A percentile compares a stretch with the other conserved stretches of the same genome.
Conservation (phyloP, 2,113 vertebrate genomes). For the Tichodroma muraria region DNA sequence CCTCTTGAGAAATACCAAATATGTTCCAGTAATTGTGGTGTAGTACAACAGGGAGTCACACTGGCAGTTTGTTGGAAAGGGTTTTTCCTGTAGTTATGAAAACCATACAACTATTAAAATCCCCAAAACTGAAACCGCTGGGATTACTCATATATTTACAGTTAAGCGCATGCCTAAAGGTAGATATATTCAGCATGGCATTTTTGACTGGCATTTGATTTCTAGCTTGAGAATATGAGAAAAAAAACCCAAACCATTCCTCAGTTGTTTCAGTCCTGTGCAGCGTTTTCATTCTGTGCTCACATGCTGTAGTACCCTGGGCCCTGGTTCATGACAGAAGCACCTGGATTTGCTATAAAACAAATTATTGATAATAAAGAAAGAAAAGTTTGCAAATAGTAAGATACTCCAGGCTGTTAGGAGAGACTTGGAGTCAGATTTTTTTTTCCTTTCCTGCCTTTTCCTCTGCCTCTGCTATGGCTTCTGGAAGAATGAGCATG, state of each 20-base stretch:
- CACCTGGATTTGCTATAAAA: not conserved
- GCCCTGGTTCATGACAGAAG: not conserved
- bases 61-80: conserved; percentile 66
- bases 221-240: conserved; percentile 2
- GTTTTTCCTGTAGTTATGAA: conserved; percentile 66
- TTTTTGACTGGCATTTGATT: conserved; percentile 5
- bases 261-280: not conserved
- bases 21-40: conserved; percentile 63
- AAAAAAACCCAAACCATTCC: not conserved
- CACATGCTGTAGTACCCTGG: fast-evolving
- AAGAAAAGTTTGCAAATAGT: not conserved
- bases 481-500: not conserved
- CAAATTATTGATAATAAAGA: not conserved
- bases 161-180: conserved; percentile 65
- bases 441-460: not conserved
- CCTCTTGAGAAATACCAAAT: conserved; percentile 63
- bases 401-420: not conserved
- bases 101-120: conserved; percentile 67
- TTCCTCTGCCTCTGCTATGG: not conserved
- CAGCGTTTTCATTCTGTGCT: not conserved
- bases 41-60: conserved; percentile 63
- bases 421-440: not conserved
- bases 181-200: conserved; percentile 33
- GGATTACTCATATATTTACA: conserved; percentile 60
- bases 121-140: conserved; percentile 44